Percentiles rank a stretch among this genome's conserved stretches.
Evolutionary conservation across 1,140 invertebrate genomes (phyloP).

Genomic region (Metaphire vulgaris): DNA sequence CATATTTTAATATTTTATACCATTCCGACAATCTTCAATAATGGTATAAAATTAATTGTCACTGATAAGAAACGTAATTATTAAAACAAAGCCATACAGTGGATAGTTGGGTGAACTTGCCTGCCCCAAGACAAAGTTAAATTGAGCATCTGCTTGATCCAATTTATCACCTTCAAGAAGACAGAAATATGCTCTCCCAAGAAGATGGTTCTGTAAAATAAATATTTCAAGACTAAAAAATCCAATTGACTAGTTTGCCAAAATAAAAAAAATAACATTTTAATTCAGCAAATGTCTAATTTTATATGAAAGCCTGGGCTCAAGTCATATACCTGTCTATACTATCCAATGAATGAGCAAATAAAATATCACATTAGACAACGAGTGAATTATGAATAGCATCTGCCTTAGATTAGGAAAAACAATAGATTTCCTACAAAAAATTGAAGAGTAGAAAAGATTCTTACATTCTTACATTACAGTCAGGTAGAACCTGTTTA

Average conservation of each 20-base stretch:
- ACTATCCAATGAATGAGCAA: neutral
- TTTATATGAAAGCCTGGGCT: neutral
- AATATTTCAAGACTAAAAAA: neutral
- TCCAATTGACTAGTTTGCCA: neutral
- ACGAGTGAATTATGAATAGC: neutral
- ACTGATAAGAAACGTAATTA: neutral
- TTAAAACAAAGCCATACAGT: neutral
- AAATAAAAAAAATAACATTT: neutral
- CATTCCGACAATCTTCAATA: too few species aligned
- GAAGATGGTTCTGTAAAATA: slow-evolving; percentile 74
- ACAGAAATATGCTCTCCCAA: slow-evolving; percentile 96
- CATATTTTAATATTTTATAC: too few species aligned
- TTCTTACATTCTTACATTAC: too few species aligned
- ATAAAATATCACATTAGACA: neutral
- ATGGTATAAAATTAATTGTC: too few species aligned
- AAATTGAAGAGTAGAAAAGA: too few species aligned
- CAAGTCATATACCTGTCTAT: neutral
- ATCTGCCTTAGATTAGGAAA: too few species aligned
- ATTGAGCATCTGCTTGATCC: slow-evolving; percentile 99
- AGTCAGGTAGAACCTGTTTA: too few species aligned
- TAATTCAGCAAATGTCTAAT: neutral
- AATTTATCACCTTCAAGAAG: slow-evolving; percentile 97
- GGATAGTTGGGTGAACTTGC: slow-evolving; percentile 32
- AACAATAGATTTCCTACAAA: too few species aligned
- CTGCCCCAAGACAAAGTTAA: slow-evolving; percentile 94